Conservation (phyloP, 2,888 invertebrate genomes). For the Andrena trimmerana region DNA sequence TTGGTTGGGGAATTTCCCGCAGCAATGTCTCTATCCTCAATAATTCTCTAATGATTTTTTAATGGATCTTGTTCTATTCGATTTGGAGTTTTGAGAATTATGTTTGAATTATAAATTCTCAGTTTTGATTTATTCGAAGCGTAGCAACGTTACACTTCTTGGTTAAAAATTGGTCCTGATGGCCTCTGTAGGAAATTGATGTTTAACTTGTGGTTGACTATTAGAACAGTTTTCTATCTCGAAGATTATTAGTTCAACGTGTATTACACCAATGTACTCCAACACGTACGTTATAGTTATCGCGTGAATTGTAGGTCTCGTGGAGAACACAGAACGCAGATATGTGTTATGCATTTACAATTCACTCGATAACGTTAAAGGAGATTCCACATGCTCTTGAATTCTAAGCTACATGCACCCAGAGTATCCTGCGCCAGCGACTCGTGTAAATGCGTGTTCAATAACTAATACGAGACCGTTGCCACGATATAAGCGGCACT, state of each 20-base stretch:
- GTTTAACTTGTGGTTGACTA: neutral
- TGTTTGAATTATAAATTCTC: too few species aligned
- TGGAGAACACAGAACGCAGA: neutral
- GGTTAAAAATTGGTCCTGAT: too few species aligned
- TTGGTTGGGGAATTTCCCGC: too few species aligned
- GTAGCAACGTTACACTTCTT: too few species aligned
- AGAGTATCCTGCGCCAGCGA: neutral
- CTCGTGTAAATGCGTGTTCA: slow-evolving; percentile 16
- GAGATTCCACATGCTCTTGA: slow-evolving; percentile 10
- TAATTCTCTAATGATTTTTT: too few species aligned
- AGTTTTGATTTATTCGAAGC: too few species aligned
- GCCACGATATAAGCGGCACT: neutral
- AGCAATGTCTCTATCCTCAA: too few species aligned
- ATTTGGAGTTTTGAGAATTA: too few species aligned
- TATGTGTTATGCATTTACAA: slow-evolving; percentile 25
- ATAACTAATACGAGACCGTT: slow-evolving; percentile 8
- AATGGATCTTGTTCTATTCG: too few species aligned
- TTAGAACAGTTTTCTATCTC: neutral
- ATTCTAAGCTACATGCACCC: slow-evolving; percentile 6
- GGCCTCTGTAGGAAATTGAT: neutral
- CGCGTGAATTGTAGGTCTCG: neutral
- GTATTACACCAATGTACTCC: neutral
- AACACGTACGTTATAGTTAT: neutral
- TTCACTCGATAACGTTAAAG: slow-evolving; percentile 31
- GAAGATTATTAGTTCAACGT: neutral